Evolutionary conservation across 2,113 vertebrate species (phyloP).

Genomic region (Reinhardtius hippoglossoides): DNA sequence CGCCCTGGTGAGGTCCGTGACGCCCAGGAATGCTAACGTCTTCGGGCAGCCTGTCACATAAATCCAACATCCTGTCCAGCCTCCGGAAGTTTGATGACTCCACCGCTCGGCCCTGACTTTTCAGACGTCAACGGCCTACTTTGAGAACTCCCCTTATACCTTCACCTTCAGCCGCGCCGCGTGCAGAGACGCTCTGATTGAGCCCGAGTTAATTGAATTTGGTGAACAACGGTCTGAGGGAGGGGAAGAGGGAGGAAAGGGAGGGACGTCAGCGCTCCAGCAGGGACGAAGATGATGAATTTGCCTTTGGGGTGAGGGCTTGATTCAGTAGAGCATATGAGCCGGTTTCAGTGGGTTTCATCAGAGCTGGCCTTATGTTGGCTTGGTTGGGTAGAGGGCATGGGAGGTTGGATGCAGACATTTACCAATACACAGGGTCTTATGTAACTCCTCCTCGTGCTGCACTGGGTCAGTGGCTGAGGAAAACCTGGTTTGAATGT

Average conservation of each 20-base stretch:
- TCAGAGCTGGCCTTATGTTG: slow-evolving; percentile 52
- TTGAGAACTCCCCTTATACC: slow-evolving; percentile 52
- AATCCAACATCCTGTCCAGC: slow-evolving; percentile 63
- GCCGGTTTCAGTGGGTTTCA: slow-evolving; percentile 58
- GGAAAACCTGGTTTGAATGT: slow-evolving; percentile 1
- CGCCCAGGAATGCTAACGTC: slow-evolving; percentile 69
- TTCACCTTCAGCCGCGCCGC: slow-evolving; percentile 58
- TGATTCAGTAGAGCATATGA: slow-evolving; percentile 69
- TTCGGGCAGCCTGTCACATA: slow-evolving; percentile 79
- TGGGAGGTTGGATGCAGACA: slow-evolving; percentile 33
- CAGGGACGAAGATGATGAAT: slow-evolving; percentile 71
- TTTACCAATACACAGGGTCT: slow-evolving; percentile 42
- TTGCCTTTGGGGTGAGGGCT: slow-evolving; percentile 68
- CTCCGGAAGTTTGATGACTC: slow-evolving; percentile 55
- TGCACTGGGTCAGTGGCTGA: slow-evolving; percentile 19
- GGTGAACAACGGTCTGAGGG: slow-evolving; percentile 51
- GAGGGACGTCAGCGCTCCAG: slow-evolving; percentile 47
- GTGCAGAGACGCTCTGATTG: slow-evolving; percentile 65
- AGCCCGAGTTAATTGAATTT: slow-evolving; percentile 70
- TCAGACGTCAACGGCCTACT: slow-evolving; percentile 47
- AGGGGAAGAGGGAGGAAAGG: slow-evolving; percentile 29
- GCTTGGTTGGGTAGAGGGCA: slow-evolving; percentile 14
- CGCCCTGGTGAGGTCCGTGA: slow-evolving; percentile 35
- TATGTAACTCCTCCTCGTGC: slow-evolving; percentile 37
- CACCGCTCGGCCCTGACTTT: slow-evolving; percentile 41